A percentile compares a stretch with the other conserved stretches of the same genome.
These are phyloP conservation scores for Pseudolaguvia tuberculata DNA, from an alignment of 2,113 vertebrate species.

Conservation along the genomic window DNA sequence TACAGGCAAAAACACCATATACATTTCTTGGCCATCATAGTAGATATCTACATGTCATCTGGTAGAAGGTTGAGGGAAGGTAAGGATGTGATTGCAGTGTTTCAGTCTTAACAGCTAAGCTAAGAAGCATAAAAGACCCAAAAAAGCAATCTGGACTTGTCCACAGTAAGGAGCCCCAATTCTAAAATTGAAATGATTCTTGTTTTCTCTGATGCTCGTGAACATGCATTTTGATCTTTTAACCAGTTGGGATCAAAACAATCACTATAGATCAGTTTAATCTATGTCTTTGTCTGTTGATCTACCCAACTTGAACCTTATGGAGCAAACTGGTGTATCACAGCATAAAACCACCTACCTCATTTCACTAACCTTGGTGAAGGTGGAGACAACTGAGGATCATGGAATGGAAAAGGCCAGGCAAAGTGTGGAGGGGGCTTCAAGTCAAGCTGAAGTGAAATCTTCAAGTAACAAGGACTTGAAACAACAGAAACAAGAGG, in stretches of 20 bases:
- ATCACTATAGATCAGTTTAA: slow-evolving; percentile 29
- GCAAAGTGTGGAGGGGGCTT: slow-evolving; percentile 39
- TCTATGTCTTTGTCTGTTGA: slow-evolving; percentile 53
- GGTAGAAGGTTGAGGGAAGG: neutral
- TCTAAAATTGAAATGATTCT: neutral
- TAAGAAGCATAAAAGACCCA: slow-evolving; percentile 34
- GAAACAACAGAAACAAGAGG: slow-evolving; percentile 24
- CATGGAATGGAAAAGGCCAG: slow-evolving; percentile 62
- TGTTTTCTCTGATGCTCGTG: slow-evolving; percentile 3
- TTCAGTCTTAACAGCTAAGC: neutral
- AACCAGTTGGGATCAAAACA: slow-evolving; percentile 12
- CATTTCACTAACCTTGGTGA: slow-evolving; percentile 92
- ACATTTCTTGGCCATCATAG: slow-evolving; percentile 6
- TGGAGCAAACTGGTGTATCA: slow-evolving; percentile 78
- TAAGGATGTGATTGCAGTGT: slow-evolving; percentile 1
- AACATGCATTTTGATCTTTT: slow-evolving; percentile 22
- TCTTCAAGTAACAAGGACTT: slow-evolving; percentile 19
- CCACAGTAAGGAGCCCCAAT: slow-evolving; percentile 8
- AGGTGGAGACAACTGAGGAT: slow-evolving; percentile 79
- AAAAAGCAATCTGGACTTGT: slow-evolving; percentile 12
- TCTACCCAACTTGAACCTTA: slow-evolving; percentile 67
- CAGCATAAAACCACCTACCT: slow-evolving; percentile 93
- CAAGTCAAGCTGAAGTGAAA: slow-evolving; percentile 9
- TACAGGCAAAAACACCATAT: slow-evolving; percentile 19
- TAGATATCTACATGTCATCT: slow-evolving; percentile 7